Evolutionary conservation across 2,113 vertebrate species (phyloP).

Genomic region (Micronisus gabar): DNA sequence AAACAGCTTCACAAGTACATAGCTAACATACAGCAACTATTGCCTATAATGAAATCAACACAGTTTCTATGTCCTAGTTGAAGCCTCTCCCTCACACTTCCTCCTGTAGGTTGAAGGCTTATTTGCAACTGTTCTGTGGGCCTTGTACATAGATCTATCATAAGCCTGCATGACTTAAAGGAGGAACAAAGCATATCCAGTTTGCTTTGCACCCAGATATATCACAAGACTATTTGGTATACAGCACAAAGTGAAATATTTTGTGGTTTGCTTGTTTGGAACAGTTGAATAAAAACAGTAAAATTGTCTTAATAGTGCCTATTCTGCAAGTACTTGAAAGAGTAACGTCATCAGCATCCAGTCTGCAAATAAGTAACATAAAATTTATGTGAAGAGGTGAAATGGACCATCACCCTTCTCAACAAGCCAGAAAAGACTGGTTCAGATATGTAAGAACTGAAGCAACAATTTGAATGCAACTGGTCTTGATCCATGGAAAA

Average conservation of each 20-base stretch:
- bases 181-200: background rate
- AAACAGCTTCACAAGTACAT: background rate
- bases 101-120: background rate
- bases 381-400: background rate
- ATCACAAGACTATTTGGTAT: background rate
- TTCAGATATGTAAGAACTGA: background rate
- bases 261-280: background rate
- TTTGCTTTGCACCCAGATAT: background rate
- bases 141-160: background rate
- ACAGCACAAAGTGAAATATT: background rate
- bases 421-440: background rate
- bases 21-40: background rate
- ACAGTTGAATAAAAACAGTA: background rate
- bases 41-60: background rate
- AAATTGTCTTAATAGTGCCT: background rate
- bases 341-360: background rate
- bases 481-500: background rate
- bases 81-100: background rate
- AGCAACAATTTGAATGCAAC: background rate
- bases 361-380: background rate
- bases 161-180: accelerated
- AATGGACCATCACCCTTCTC: background rate
- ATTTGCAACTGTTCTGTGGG: background rate
- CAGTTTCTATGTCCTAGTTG: background rate
- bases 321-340: background rate